Evolutionary conservation across 2,888 invertebrate genomes (phyloP).

Genomic region (Homarus gammarus): DNA sequence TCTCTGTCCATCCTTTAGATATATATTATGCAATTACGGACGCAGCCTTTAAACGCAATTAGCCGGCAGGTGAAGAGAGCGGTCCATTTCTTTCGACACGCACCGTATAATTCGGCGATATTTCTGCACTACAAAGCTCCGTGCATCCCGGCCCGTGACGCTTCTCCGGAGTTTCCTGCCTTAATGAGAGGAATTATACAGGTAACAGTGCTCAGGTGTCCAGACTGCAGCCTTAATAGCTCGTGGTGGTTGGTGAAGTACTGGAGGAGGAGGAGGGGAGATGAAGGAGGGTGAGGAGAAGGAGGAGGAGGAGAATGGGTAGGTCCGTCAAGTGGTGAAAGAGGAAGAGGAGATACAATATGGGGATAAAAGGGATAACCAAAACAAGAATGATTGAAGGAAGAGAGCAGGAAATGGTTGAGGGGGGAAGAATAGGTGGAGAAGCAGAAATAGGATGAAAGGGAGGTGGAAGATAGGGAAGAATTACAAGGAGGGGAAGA

Average conservation of each 20-base stretch:
- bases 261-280: not conserved
- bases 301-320: not conserved
- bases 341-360: not conserved
- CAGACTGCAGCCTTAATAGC: not conserved
- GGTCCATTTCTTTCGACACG: conserved; percentile 48
- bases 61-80: conserved; percentile 47
- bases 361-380: not conserved
- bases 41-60: conserved; percentile 43
- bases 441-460: not conserved
- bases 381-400: not conserved
- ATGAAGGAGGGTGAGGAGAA: not conserved
- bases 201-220: not conserved
- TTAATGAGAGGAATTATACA: conserved; percentile 29
- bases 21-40: conserved; percentile 46
- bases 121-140: conserved; percentile 21
- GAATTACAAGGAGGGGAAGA: conserved; percentile 3
- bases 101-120: conserved; percentile 50
- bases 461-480: not conserved
- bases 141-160: not conserved
- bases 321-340: not conserved
- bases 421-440: not conserved
- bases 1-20: too few species aligned
- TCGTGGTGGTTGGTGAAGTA: too few species aligned
- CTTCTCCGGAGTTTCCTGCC: not conserved
- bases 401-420: not conserved